Percentiles rank a stretch among this genome's conserved stretches.
phyloP scores from a whole-genome alignment of 2,888 invertebrate genomes.

The Muschampia plurimacula region DNA sequence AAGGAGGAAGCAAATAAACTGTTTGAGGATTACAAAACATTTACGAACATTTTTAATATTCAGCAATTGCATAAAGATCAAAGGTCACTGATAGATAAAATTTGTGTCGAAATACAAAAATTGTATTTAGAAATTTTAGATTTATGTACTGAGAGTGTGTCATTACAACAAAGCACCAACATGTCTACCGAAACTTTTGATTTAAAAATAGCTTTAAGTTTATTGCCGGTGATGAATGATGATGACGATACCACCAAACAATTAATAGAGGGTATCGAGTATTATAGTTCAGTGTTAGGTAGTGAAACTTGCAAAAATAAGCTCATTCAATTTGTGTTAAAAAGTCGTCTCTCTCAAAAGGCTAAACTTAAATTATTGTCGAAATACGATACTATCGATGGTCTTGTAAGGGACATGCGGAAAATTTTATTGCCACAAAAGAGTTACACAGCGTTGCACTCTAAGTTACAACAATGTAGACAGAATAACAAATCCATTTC shows the following conservation, averaged over 20 bases:
- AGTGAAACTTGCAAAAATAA: neutral
- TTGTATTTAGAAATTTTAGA: neutral
- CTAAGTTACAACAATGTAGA: conserved; percentile 13
- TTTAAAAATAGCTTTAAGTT: conserved; percentile 8
- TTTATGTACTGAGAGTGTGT: conserved; percentile 3
- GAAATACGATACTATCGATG: neutral
- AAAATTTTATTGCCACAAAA: conserved; percentile 10
- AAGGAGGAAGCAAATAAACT: conserved; percentile 6
- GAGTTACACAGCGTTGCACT: conserved; percentile 10
- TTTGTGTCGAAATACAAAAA: conserved; percentile 3
- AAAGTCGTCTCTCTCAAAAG: neutral
- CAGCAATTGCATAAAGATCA: conserved; percentile 4
- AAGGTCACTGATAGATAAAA: conserved; percentile 7
- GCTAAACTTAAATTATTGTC: neutral
- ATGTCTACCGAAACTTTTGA: conserved; percentile 10
- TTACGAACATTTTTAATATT: conserved; percentile 3
- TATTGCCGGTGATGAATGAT: conserved; percentile 7
- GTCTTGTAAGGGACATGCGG: conserved; percentile 13
- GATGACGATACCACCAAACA: conserved; percentile 9
- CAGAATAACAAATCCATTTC: conserved; percentile 3
- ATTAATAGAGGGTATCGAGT: conserved; percentile 16
- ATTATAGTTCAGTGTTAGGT: conserved; percentile 3
- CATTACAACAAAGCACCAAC: neutral
- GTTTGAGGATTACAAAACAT: conserved; percentile 2
- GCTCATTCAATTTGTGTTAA: conserved; percentile 9